phyloP scores from a whole-genome alignment of 2,888 invertebrate genomes.

The Mallateleia sp. region DNA sequence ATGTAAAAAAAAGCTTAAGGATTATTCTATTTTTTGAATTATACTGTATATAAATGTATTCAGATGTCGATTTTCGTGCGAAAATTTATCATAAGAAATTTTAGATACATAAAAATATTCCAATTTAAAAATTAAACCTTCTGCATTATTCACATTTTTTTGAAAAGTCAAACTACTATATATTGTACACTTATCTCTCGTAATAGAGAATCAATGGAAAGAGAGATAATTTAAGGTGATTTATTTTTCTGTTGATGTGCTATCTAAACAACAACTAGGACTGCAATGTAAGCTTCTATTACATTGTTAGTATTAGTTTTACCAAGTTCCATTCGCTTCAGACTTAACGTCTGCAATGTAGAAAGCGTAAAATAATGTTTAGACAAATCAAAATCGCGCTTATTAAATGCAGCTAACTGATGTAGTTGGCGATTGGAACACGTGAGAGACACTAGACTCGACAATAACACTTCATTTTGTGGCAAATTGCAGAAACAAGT shows the following conservation, averaged over 20 bases:
- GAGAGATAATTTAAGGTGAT: constrained; percentile 71
- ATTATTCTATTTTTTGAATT: too few relatives aligned
- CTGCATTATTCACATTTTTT: not conserved
- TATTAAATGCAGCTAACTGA: constrained; percentile 39
- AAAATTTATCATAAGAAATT: too few relatives aligned
- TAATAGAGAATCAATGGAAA: constrained; percentile 20
- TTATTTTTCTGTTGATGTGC: constrained; percentile 86
- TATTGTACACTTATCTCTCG: constrained; percentile 58
- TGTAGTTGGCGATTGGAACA: constrained; percentile 85
- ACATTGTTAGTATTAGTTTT: constrained; percentile 83
- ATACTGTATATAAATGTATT: too few relatives aligned
- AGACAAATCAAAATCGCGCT: not conserved
- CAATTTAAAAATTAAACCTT: too few relatives aligned
- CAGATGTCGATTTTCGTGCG: too few relatives aligned
- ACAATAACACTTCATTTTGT: not conserved
- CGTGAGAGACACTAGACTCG: constrained; percentile 13
- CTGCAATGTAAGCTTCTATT: constrained; percentile 88
- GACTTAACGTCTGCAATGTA: constrained; percentile 69
- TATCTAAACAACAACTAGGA: constrained; percentile 88
- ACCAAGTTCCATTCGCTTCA: constrained; percentile 85
- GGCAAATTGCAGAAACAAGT: constrained; percentile 91
- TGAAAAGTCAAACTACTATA: not conserved
- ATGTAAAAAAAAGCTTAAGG: too few relatives aligned
- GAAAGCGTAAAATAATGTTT: constrained; percentile 26
- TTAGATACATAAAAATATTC: too few relatives aligned